A percentile compares a stretch with the other conserved stretches of the same genome.
Evolutionary conservation across 1,140 invertebrate genomes (phyloP).

Genomic region (Pomacea maculata): DNA sequence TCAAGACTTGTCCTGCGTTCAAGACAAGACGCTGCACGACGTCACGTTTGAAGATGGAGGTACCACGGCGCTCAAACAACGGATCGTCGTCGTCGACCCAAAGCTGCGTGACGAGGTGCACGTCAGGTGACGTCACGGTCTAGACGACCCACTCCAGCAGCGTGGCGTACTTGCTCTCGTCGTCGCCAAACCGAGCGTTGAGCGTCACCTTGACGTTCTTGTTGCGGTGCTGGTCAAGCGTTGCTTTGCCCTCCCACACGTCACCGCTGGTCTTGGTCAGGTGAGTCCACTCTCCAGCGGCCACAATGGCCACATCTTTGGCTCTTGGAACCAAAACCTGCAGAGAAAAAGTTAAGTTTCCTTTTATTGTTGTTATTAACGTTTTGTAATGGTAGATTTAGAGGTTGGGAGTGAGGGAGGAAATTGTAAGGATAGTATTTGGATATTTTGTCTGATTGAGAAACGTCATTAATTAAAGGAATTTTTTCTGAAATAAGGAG

Average conservation of each 20-base stretch:
- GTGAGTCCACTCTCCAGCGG: conserved; percentile 59
- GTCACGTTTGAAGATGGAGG: background rate
- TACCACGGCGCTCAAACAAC: background rate
- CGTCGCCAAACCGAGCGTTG: conserved; percentile 54
- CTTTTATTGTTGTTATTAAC: too few species aligned
- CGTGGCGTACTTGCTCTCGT: conserved; percentile 55
- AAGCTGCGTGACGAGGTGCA: background rate
- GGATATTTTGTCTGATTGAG: conserved; percentile 2
- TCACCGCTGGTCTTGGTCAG: conserved; percentile 47
- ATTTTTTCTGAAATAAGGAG: too few species aligned
- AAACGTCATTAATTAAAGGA: too few species aligned
- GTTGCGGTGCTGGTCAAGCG: conserved; percentile 45
- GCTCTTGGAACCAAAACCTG: conserved; percentile 52
- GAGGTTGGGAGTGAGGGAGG: background rate
- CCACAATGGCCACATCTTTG: conserved; percentile 55
- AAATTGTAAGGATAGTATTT: background rate
- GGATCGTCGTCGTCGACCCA: background rate
- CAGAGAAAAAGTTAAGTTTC: background rate
- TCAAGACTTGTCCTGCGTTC: background rate
- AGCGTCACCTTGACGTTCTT: conserved; percentile 55
- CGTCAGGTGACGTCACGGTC: background rate
- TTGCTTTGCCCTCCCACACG: conserved; percentile 48
- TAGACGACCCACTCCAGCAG: conserved; percentile 58
- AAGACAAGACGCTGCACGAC: background rate
- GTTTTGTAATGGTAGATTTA: background rate